Evolutionary conservation across 2,888 invertebrate species (phyloP), one percentile per base, ranked within the genome.

Genomic region (Conops quadrifasciatus): DNA sequence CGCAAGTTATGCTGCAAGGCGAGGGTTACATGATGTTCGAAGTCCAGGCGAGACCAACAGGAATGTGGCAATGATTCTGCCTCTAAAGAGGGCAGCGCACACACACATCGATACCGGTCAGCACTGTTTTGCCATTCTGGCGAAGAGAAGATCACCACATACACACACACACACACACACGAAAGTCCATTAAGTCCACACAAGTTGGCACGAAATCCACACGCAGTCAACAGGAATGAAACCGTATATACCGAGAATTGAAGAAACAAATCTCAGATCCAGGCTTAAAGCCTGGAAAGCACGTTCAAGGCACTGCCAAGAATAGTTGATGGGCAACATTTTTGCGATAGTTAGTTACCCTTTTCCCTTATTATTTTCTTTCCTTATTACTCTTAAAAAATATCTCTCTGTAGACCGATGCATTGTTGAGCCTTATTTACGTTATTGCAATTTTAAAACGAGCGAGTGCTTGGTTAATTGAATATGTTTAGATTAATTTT

Each of bases 301-400:
- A 66, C 59, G 30, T 47, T 53, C 62, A 19, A 24, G 30, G 21
- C 11, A 67, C 62, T 45, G 63, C 60, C 13, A 58, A 45, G 72
- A 81, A 81, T 81, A 82, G 81, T 78, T 76, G 82, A 77, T 76
- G 80, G 81, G 81, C 82, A 79, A 80, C 82, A 83, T 83, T 82
- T 80, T 81, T 81, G 28, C 15, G 58, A 24, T 58, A 24, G 15
- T 58, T 58, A 28, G 53, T 67, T 49, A 45, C 58, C 49, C 43
- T 45, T 47, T 47, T 24, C 24, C 24, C 64, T 9, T 43, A 71
- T 72, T 68, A 64, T 75, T 78, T 78, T 76, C 76, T 74, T 77
- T 73, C 76, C 67, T 51, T 43, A 56, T 49, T 69, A 66, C 69
- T 47, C 65, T 62, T 56, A 71, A 68, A 66, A 68, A 51, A 59